A percentile compares a stretch with the other conserved stretches of the same genome.
Conservation (phyloP, 2,113 vertebrate genomes). For the Passer montanus region DNA sequence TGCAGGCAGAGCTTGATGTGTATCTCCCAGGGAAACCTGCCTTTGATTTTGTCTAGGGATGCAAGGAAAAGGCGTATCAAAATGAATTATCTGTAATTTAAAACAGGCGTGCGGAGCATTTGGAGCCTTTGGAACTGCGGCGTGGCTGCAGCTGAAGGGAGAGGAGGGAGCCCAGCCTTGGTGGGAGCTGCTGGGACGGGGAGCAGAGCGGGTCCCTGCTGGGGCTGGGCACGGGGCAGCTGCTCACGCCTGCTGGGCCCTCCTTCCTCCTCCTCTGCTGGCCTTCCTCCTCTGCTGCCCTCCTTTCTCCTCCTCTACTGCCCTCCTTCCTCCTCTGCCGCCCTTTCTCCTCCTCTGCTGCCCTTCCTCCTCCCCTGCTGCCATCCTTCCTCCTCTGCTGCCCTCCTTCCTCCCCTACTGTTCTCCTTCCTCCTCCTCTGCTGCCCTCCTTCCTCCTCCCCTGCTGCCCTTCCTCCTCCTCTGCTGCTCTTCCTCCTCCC, state of each 20-base stretch:
- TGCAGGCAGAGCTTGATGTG: background rate
- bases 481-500: background rate
- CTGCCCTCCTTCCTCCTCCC: background rate
- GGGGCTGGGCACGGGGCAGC: background rate
- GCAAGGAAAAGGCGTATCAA: background rate
- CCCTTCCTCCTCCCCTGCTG: background rate
- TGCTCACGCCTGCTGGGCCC: background rate
- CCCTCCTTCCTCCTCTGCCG: background rate
- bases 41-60: background rate
- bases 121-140: background rate
- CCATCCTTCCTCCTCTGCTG: background rate
- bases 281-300: background rate
- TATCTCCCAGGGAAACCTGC: conserved; percentile 50
- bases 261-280: background rate
- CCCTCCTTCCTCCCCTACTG: background rate
- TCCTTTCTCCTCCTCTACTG: background rate
- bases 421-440: background rate
- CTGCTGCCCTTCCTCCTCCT: background rate
- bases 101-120: background rate
- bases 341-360: background rate
- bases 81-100: conserved; percentile 24
- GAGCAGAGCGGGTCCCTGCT: background rate
- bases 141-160: background rate
- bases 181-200: background rate
- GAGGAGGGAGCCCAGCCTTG: background rate